phyloP scores from a whole-genome alignment of 2,113 vertebrate species.

The Epinephelus fuscoguttatus region DNA sequence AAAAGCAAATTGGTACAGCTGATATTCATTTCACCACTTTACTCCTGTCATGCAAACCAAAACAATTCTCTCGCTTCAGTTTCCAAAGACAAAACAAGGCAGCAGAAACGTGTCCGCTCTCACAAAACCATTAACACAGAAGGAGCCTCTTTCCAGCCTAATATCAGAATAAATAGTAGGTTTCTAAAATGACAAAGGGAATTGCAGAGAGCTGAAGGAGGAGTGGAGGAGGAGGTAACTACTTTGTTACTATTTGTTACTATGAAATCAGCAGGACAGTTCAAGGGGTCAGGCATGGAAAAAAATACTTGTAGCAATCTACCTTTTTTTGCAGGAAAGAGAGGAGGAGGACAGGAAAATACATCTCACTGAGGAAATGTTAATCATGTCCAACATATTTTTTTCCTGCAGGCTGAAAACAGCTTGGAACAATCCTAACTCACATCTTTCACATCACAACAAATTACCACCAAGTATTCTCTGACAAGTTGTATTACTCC shows the following conservation, averaged over 20 bases:
- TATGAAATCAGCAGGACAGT: background rate
- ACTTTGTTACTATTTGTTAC: background rate
- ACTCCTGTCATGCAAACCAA: background rate
- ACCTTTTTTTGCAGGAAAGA: no score
- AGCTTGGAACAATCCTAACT: background rate
- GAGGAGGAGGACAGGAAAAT: no score
- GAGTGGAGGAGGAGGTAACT: no score
- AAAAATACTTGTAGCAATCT: background rate
- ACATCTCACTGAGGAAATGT: background rate
- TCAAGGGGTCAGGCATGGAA: background rate
- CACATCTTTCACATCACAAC: background rate
- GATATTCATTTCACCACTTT: conserved; percentile 12
- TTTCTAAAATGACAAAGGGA: conserved; percentile 26
- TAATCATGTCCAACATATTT: background rate
- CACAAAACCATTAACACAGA: conserved; percentile 16
- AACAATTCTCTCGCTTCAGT: conserved; percentile 17
- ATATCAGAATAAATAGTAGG: conserved; percentile 1
- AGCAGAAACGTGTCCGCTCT: background rate
- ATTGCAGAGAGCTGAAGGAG: conserved; percentile 10
- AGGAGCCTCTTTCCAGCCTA: background rate
- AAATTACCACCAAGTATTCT: background rate
- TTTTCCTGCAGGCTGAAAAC: background rate
- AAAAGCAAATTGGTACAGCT: conserved; percentile 24
- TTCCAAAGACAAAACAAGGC: conserved; percentile 26
- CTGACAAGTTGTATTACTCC: background rate